Percentiles rank a stretch among this genome's conserved stretches.
Evolutionary conservation across 2,113 vertebrate species (phyloP).

Genomic region (Anoplopoma fimbria): DNA sequence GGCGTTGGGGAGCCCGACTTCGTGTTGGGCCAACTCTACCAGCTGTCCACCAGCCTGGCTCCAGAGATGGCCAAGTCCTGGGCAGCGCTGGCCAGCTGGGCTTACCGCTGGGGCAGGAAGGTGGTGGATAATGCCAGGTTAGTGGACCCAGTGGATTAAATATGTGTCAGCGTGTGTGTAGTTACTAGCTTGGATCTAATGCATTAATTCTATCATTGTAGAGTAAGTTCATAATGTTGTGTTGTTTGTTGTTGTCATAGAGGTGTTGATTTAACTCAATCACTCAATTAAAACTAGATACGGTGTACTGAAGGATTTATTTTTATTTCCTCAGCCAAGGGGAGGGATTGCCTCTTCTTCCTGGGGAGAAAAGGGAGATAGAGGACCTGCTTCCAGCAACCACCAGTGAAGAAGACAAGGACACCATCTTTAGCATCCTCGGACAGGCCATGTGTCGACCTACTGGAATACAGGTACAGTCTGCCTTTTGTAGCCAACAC

Average conservation of each 20-base stretch:
- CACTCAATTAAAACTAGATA: not conserved
- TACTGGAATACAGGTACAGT: slow-evolving; percentile 95
- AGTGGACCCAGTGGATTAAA: slow-evolving; percentile 44
- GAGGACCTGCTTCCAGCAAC: slow-evolving; percentile 91
- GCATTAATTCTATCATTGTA: not conserved
- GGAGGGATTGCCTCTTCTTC: slow-evolving; percentile 94
- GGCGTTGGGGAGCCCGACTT: slow-evolving; percentile 98
- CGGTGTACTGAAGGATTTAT: not conserved
- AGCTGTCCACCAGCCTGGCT: slow-evolving; percentile 93
- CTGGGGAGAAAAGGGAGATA: slow-evolving; percentile 94
- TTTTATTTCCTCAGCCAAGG: slow-evolving; percentile 87
- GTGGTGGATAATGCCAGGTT: slow-evolving; percentile 99
- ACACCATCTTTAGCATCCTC: slow-evolving; percentile 94
- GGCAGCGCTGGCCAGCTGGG: slow-evolving; percentile 97
- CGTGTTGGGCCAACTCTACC: slow-evolving; percentile 95
- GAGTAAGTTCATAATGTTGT: not conserved
- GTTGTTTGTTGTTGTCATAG: not conserved
- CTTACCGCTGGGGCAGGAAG: slow-evolving; percentile 98
- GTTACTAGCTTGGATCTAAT: not conserved
- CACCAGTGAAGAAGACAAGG: slow-evolving; percentile 91
- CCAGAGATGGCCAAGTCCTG: slow-evolving; percentile 98
- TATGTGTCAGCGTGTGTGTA: not conserved
- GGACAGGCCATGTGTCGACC: slow-evolving; percentile 97
- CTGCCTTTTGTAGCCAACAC: no score
- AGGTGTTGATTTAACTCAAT: not conserved